A percentile compares a stretch with the other conserved stretches of the same genome.
phyloP scores from a whole-genome alignment of 2,797 vertebrate species.

The Gymnothorax reevesii region DNA sequence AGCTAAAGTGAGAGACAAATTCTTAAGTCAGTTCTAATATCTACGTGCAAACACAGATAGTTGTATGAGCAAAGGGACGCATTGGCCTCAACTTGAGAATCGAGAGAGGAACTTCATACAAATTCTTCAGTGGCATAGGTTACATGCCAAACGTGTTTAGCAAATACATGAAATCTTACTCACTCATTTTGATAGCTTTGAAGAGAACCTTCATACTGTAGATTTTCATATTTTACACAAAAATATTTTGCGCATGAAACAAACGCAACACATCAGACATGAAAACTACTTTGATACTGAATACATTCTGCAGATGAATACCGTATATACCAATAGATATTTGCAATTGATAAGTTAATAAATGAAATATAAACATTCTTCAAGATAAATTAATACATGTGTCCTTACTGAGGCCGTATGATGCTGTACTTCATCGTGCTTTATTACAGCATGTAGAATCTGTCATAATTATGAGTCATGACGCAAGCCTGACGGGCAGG shows the following conservation, averaged over 20 bases:
- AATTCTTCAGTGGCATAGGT: not conserved
- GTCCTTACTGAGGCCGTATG: not conserved
- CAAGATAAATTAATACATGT: too few species aligned
- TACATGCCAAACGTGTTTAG: too few species aligned
- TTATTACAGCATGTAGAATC: conserved; percentile 7
- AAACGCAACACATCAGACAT: too few species aligned
- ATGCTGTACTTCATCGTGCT: not conserved
- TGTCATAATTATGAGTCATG: conserved; percentile 6
- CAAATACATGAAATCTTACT: not conserved
- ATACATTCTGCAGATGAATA: too few species aligned
- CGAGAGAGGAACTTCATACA: not conserved
- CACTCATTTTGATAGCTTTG: not conserved
- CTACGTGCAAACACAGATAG: not conserved
- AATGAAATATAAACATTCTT: too few species aligned
- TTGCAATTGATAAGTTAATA: too few species aligned
- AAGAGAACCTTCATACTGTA: not conserved
- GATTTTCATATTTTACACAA: too few species aligned
- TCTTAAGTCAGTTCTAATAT: not conserved
- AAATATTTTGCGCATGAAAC: too few species aligned
- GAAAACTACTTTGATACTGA: too few species aligned
- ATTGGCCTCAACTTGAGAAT: not conserved
- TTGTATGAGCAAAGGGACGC: not conserved
- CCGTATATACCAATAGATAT: too few species aligned
- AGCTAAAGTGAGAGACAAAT: not conserved
- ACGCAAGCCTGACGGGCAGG: not conserved